These are phyloP conservation scores for Pararge aegeria DNA, from an alignment of 1,140 invertebrate genomes.

Conservation along the genomic window DNA sequence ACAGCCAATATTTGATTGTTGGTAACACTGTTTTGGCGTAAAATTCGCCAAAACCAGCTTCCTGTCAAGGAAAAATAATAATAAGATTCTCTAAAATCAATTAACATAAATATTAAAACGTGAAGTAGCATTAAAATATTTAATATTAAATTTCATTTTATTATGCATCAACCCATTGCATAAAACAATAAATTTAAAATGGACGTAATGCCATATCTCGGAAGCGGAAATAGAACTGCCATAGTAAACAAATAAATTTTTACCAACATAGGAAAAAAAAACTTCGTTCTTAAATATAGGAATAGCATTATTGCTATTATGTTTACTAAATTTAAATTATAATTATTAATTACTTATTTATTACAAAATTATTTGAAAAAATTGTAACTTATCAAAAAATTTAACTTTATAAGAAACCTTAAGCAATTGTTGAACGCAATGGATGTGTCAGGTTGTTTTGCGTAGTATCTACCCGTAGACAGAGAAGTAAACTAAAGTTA, in stretches of 20 bases:
- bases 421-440: too few species aligned
- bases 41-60: conserved; percentile 26
- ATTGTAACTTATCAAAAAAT: too few species aligned
- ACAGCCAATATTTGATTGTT: conserved; percentile 57
- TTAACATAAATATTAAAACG: neutral
- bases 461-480: too few species aligned
- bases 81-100: conserved; percentile 6
- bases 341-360: too few species aligned
- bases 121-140: neutral
- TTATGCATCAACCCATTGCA: neutral
- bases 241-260: neutral
- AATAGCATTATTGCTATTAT: too few species aligned
- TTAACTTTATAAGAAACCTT: too few species aligned
- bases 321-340: too few species aligned
- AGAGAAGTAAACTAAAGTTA: too few species aligned
- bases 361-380: too few species aligned
- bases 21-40: conserved; percentile 57
- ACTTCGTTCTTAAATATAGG: conserved; percentile 13
- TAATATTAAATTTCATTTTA: neutral
- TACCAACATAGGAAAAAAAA: conserved; percentile 9
- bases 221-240: neutral
- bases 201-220: neutral
- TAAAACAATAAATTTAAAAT: neutral
- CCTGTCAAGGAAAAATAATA: conserved; percentile 28
- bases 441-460: too few species aligned